Evolutionary conservation across 2,113 vertebrate genomes (phyloP).

Genomic region (Copsychus sechellarum): DNA sequence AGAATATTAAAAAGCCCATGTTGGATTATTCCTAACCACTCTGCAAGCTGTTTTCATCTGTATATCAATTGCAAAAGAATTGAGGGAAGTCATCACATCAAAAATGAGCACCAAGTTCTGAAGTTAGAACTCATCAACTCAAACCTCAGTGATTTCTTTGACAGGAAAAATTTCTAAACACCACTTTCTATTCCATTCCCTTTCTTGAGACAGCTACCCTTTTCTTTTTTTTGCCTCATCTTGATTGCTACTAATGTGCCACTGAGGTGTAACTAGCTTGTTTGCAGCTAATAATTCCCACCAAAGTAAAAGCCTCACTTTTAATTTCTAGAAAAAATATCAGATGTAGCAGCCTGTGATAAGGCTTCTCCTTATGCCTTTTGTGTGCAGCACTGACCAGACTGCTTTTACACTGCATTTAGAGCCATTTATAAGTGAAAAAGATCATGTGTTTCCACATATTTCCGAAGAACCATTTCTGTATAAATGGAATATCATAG

Average conservation of each 20-base stretch:
- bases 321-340: constrained; percentile 21
- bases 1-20: neutral
- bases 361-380: neutral
- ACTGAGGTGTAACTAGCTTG: neutral
- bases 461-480: neutral
- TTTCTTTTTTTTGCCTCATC: neutral
- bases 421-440: neutral
- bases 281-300: constrained; percentile 19
- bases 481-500: neutral
- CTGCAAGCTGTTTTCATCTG: neutral
- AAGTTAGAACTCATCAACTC: neutral
- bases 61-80: neutral
- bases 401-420: neutral
- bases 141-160: constrained; percentile 7
- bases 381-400: neutral
- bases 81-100: neutral
- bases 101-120: neutral
- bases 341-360: neutral
- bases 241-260: neutral
- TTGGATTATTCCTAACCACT: neutral
- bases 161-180: neutral
- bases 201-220: constrained; percentile 30
- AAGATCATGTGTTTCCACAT: neutral
- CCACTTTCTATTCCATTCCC: neutral
- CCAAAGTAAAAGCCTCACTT: neutral